Conservation (phyloP, 2,888 invertebrate genomes). For the Uropetala carovei region DNA sequence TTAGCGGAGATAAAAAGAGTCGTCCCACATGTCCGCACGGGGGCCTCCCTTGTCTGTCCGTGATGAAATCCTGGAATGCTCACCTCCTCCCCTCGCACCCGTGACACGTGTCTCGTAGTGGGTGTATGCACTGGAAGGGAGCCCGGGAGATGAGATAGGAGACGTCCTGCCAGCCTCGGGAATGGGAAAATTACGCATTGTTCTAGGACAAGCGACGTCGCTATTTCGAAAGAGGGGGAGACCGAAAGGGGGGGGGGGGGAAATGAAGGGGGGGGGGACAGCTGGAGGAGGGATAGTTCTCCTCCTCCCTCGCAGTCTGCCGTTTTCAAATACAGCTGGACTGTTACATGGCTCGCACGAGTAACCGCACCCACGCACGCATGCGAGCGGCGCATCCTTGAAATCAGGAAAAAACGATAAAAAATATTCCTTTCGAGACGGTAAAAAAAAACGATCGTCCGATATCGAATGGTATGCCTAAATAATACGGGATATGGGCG, state of each 20-base stretch:
- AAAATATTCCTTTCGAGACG: no score
- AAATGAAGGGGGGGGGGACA: no score
- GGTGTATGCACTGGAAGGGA: background rate
- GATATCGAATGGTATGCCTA: no score
- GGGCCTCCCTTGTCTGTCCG: background rate
- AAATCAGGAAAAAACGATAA: no score
- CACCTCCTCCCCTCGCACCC: background rate
- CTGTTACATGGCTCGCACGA: no score
- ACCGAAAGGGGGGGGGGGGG: background rate
- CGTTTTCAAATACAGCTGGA: no score
- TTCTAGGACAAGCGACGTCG: background rate
- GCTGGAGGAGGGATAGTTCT: no score
- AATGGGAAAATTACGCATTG: conserved; percentile 20
- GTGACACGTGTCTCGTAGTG: background rate
- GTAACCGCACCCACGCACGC: no score
- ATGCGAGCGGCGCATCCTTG: no score
- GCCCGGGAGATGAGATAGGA: background rate
- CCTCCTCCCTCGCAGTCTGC: no score
- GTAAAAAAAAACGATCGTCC: no score
- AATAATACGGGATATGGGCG: no score
- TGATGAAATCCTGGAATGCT: conserved; percentile 55
- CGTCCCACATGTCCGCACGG: background rate
- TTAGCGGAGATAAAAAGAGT: background rate
- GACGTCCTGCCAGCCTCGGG: background rate
- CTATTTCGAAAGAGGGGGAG: background rate